Evolutionary conservation across 2,888 invertebrate genomes (phyloP).

Genomic region (Drosophila macrospina): DNA sequence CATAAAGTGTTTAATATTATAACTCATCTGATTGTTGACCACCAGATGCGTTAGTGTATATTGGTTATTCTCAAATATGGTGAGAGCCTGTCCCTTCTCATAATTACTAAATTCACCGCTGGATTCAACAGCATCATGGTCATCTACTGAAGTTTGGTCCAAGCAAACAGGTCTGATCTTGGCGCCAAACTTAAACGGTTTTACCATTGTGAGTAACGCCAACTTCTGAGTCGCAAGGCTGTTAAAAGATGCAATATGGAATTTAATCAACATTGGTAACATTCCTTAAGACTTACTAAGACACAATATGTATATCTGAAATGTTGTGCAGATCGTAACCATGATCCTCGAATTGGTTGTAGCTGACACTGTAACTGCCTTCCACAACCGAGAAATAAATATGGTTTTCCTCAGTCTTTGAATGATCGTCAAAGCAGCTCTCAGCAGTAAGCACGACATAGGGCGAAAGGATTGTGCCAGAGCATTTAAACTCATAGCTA

Average conservation of each 20-base stretch:
- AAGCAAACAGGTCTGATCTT: slow-evolving; percentile 58
- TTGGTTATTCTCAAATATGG: fast-evolving
- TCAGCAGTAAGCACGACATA: slow-evolving; percentile 30
- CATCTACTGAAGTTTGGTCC: too few species aligned
- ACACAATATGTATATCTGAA: slow-evolving; percentile 25
- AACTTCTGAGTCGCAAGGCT: neutral
- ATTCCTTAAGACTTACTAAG: slow-evolving; percentile 37
- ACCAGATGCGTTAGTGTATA: slow-evolving; percentile 13
- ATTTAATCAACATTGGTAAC: neutral
- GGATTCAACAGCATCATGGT: neutral
- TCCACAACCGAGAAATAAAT: slow-evolving; percentile 31
- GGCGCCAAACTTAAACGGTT: slow-evolving; percentile 53
- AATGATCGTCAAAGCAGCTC: neutral
- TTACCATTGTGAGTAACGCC: slow-evolving; percentile 51
- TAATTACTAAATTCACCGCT: neutral
- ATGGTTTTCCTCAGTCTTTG: fast-evolving
- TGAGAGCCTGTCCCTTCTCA: neutral
- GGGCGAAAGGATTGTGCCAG: slow-evolving; percentile 35
- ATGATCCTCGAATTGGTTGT: slow-evolving; percentile 13
- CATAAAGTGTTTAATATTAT: neutral
- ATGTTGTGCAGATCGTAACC: slow-evolving; percentile 52
- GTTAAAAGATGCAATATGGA: neutral
- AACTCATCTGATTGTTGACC: neutral
- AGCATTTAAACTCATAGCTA: slow-evolving; percentile 17
- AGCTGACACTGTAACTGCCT: slow-evolving; percentile 23